A percentile compares a stretch with the other conserved stretches of the same genome.
phyloP scores from a whole-genome alignment of 2,888 invertebrate species.

The Andrena bucephala region DNA sequence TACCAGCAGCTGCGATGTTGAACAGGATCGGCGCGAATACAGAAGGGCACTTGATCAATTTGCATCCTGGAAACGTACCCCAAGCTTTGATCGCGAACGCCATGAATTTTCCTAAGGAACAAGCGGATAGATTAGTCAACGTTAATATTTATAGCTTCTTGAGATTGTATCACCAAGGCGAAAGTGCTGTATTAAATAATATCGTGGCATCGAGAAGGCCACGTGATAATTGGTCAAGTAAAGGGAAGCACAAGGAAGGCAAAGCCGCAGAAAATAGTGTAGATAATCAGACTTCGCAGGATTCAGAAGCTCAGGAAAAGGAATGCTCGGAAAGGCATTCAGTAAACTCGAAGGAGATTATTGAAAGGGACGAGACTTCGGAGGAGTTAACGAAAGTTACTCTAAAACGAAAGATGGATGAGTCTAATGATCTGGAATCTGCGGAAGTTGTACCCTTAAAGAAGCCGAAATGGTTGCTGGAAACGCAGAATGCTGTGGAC shows the following conservation, averaged over 20 bases:
- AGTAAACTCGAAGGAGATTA: conserved; percentile 19
- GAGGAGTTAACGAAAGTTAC: conserved; percentile 20
- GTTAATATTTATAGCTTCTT: conserved; percentile 92
- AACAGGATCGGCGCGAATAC: conserved; percentile 90
- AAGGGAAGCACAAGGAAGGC: not conserved
- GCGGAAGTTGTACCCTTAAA: conserved; percentile 54
- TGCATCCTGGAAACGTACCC: conserved; percentile 93
- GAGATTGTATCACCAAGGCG: conserved; percentile 89
- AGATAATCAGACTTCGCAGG: not conserved
- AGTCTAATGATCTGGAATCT: conserved; percentile 9
- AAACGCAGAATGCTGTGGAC: conserved; percentile 86
- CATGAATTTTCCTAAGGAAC: conserved; percentile 92
- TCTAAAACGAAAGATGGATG: conserved; percentile 76
- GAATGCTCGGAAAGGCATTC: not conserved
- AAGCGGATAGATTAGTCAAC: conserved; percentile 89
- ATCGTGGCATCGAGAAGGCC: conserved; percentile 33
- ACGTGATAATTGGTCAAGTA: not conserved
- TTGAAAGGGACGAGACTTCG: conserved; percentile 1
- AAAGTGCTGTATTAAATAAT: conserved; percentile 47
- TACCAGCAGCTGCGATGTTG: conserved; percentile 93
- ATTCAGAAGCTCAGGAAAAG: conserved; percentile 2
- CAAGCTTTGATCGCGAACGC: conserved; percentile 92
- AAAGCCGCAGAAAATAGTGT: not conserved
- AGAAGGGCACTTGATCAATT: conserved; percentile 89
- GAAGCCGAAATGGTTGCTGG: conserved; percentile 76